These are phyloP conservation scores for Himalopsyche phryganea DNA, from an alignment of 1,140 invertebrate species.

Conservation along the genomic window DNA sequence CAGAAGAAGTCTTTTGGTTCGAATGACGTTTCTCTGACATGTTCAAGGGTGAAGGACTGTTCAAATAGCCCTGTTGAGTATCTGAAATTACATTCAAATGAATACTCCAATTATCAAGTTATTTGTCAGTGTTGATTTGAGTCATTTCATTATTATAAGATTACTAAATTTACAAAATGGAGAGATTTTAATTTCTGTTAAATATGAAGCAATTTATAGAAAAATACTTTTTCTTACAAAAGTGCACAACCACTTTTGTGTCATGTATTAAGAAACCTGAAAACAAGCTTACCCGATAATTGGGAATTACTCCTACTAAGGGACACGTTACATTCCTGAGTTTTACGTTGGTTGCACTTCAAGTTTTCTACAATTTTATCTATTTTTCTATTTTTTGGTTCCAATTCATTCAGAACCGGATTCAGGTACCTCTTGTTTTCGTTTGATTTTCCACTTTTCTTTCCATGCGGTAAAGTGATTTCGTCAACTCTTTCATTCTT, in stretches of 20 bases:
- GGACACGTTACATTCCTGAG: slow-evolving; percentile 12
- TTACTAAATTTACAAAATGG: too few species aligned
- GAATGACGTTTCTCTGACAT: slow-evolving; percentile 5
- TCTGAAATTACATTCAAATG: slow-evolving; percentile 19
- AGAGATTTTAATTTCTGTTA: too few species aligned
- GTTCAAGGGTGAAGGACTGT: slow-evolving; percentile 9
- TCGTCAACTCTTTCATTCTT: slow-evolving; percentile 10
- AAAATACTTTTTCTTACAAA: not conserved
- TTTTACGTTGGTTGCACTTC: slow-evolving; percentile 29
- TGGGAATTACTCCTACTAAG: slow-evolving; percentile 13
- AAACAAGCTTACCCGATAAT: slow-evolving; percentile 7
- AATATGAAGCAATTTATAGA: too few species aligned
- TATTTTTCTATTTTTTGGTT: slow-evolving; percentile 33
- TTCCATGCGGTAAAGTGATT: slow-evolving; percentile 5
- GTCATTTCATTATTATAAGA: too few species aligned
- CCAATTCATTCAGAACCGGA: slow-evolving; percentile 29
- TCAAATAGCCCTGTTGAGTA: slow-evolving; percentile 21
- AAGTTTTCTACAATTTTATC: slow-evolving; percentile 32
- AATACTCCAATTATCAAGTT: too few species aligned
- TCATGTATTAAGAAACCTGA: not conserved
- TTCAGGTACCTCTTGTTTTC: slow-evolving; percentile 26
- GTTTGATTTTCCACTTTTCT: slow-evolving; percentile 18
- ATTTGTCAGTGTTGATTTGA: too few species aligned
- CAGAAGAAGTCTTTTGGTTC: slow-evolving; percentile 7
- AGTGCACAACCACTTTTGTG: not conserved